A percentile compares a stretch with the other conserved stretches of the same genome.
phyloP scores from a whole-genome alignment of 2,888 invertebrate species.

The Campoplex capitator region DNA sequence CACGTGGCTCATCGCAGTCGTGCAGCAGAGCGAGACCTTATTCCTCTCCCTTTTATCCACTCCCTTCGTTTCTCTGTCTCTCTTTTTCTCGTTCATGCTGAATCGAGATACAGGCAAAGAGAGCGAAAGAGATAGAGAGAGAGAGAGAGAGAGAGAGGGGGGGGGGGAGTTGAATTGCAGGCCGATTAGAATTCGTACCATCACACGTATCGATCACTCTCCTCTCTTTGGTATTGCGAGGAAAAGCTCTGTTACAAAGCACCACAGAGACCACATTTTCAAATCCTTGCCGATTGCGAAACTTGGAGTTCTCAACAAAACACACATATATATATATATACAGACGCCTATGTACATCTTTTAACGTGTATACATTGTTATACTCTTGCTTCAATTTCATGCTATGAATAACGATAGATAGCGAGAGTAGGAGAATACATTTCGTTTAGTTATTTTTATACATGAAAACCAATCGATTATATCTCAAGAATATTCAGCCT shows the following conservation, averaged over 20 bases:
- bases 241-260: conserved; percentile 50
- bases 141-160: neutral
- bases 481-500: conserved; percentile 30
- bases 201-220: conserved; percentile 33
- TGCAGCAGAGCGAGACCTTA: conserved; percentile 5
- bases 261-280: conserved; percentile 58
- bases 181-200: conserved; percentile 52
- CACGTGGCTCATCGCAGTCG: conserved; percentile 22
- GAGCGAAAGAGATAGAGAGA: neutral
- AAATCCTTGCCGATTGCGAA: conserved; percentile 50
- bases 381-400: conserved; percentile 13
- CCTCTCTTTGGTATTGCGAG: conserved; percentile 32
- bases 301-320: conserved; percentile 13
- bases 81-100: neutral
- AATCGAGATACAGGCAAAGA: neutral
- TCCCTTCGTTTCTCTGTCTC: neutral
- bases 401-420: neutral
- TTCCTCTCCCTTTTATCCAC: conserved; percentile 18
- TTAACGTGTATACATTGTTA: conserved; percentile 5
- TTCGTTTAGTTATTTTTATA: conserved; percentile 49
- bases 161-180: conserved; percentile 30
- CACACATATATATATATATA: conserved; percentile 7
- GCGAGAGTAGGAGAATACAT: neutral
- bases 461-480: conserved; percentile 53
- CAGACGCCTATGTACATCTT: neutral